Evolutionary conservation across 2,797 vertebrate genomes (phyloP).

Genomic region (Pseudochaenichthys georgianus): DNA sequence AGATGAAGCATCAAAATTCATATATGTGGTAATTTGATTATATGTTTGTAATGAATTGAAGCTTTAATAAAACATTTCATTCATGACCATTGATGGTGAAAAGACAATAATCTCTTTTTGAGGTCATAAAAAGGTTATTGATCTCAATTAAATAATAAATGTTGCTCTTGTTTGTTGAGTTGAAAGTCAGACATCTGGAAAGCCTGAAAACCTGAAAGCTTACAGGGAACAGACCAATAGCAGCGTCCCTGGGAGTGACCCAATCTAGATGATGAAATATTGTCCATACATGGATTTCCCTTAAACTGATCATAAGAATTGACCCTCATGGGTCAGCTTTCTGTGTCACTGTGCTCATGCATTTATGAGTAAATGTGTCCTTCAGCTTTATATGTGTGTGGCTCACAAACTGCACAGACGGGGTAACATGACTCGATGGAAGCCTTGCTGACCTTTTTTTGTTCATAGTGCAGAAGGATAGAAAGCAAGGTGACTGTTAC

Average conservation of each 20-base stretch:
- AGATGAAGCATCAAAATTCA: not conserved
- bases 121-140: conserved; percentile 1
- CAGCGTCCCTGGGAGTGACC: conserved; percentile 41
- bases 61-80: conserved; percentile 18
- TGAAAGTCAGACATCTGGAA: conserved; percentile 20
- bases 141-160: not conserved
- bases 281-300: conserved; percentile 69
- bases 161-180: not conserved
- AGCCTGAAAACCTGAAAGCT: conserved; percentile 42
- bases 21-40: not conserved
- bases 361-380: conserved; percentile 10
- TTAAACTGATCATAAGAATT: conserved; percentile 74
- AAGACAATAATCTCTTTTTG: not conserved
- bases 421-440: conserved; percentile 49
- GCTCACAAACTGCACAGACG: conserved; percentile 37
- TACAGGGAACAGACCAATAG: conserved; percentile 41
- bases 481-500: conserved; percentile 30
- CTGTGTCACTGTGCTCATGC: conserved; percentile 39
- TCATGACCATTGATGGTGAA: not conserved
- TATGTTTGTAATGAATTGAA: conserved; percentile 27
- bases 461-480: conserved; percentile 1
- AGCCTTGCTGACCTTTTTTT: conserved; percentile 30
- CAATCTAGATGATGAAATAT: conserved; percentile 79
- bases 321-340: conserved; percentile 44
- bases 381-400: conserved; percentile 15